Evolutionary conservation across 1,140 invertebrate genomes (phyloP).

Genomic region (Tachypleus tridentatus): DNA sequence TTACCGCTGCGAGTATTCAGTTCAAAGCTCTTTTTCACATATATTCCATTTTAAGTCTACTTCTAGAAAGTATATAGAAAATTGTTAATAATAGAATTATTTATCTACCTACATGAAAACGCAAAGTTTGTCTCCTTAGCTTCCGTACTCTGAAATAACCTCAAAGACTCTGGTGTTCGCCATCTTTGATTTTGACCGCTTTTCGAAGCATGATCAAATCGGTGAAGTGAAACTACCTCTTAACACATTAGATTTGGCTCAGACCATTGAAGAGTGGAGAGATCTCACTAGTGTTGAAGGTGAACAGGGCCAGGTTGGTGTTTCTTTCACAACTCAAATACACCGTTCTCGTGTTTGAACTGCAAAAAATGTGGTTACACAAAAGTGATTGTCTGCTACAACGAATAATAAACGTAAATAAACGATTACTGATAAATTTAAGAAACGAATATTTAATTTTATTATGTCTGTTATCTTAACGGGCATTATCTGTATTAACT

Average conservation of each 20-base stretch:
- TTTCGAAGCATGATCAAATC: slow-evolving; percentile 99
- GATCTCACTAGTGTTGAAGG: slow-evolving; percentile 95
- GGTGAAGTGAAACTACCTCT: slow-evolving; percentile 97
- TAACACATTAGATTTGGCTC: slow-evolving; percentile 93
- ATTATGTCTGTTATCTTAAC: too few species aligned
- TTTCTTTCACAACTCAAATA: slow-evolving; percentile 49
- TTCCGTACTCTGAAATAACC: slow-evolving; percentile 35
- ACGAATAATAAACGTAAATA: slow-evolving; percentile 65
- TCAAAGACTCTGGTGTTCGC: slow-evolving; percentile 82
- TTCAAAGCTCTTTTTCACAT: too few species aligned
- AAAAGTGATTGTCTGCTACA: slow-evolving; percentile 42
- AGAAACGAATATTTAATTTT: too few species aligned
- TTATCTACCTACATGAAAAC: too few species aligned
- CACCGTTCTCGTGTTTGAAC: slow-evolving; percentile 50
- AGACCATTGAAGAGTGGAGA: slow-evolving; percentile 98
- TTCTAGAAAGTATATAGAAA: too few species aligned
- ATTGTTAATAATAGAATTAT: too few species aligned
- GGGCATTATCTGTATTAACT: too few species aligned
- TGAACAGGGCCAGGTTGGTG: slow-evolving; percentile 94
- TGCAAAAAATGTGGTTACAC: too few species aligned
- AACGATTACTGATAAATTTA: too few species aligned
- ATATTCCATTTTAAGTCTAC: too few species aligned
- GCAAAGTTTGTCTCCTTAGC: slow-evolving; percentile 36
- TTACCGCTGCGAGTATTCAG: too few species aligned
- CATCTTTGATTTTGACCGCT: slow-evolving; percentile 98